Conservation (phyloP, 2,113 vertebrate genomes). For the Synchiropus splendidus region DNA sequence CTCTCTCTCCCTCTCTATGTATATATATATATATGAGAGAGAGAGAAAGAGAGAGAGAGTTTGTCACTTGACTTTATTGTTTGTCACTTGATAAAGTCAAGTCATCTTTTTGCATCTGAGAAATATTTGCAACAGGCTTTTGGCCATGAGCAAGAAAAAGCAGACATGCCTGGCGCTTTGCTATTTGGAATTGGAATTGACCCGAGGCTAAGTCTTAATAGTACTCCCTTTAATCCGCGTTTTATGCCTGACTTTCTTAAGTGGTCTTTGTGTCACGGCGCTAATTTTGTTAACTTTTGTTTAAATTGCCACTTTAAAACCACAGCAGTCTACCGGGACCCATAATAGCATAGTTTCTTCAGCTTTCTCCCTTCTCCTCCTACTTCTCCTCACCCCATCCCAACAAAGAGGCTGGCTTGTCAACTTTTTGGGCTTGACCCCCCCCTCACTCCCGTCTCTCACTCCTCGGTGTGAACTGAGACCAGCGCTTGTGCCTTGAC, state of each 20-base stretch:
- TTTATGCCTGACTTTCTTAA: neutral
- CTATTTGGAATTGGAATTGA: too few relatives aligned
- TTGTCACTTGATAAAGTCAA: too few relatives aligned
- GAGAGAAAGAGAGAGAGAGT: too few relatives aligned
- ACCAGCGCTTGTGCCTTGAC: constrained; percentile 22
- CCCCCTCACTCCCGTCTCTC: constrained; percentile 34
- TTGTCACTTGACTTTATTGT: too few relatives aligned
- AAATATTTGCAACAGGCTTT: too few relatives aligned
- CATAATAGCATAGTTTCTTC: constrained; percentile 5
- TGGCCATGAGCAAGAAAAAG: too few relatives aligned
- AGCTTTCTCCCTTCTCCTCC: constrained; percentile 10
- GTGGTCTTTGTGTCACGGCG: neutral
- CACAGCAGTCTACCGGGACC: neutral
- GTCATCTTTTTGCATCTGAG: too few relatives aligned
- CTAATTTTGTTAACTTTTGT: neutral
- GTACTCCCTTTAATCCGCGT: too few relatives aligned
- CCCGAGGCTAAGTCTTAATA: too few relatives aligned
- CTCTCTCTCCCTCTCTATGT: too few relatives aligned
- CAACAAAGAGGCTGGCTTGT: constrained; percentile 42
- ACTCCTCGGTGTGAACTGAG: constrained; percentile 27
- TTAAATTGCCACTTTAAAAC: neutral
- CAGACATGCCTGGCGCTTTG: too few relatives aligned
- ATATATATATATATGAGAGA: too few relatives aligned
- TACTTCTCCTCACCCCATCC: constrained; percentile 18
- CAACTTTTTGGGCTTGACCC: constrained; percentile 50